phyloP scores from a whole-genome alignment of 2,113 vertebrate species.

The Brienomyrus longianalis region DNA sequence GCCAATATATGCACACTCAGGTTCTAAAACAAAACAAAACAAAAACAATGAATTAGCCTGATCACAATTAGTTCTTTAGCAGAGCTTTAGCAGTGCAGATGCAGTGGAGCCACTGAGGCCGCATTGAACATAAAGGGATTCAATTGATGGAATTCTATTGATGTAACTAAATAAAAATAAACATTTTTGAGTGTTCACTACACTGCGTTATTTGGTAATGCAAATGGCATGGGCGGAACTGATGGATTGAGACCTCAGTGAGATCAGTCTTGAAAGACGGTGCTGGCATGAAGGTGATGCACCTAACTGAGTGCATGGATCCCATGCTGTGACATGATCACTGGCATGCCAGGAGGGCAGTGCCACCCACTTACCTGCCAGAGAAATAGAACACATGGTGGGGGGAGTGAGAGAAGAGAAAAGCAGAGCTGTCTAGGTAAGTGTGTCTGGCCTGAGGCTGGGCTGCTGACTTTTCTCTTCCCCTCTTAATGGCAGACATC shows the following conservation, averaged over 20 bases:
- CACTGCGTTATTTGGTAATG: background rate
- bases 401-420: background rate
- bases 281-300: background rate
- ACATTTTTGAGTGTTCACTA: background rate
- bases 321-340: slow-evolving; percentile 10
- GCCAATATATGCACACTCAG: background rate
- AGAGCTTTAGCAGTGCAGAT: background rate
- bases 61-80: background rate
- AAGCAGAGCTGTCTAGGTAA: background rate
- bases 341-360: background rate
- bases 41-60: background rate
- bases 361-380: background rate
- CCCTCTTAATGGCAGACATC: slow-evolving; percentile 55
- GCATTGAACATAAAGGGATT: background rate
- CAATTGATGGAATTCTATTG: background rate
- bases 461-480: background rate
- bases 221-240: background rate
- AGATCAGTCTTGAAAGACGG: background rate
- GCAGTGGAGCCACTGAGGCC: background rate
- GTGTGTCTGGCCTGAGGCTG: background rate
- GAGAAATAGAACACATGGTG: background rate
- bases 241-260: background rate
- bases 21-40: background rate
- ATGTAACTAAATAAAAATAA: background rate
- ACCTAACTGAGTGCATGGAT: background rate